Percentiles rank a stretch among this genome's conserved stretches.
phyloP scores from a whole-genome alignment of 2,113 vertebrate species.

The Etheostoma cragini region DNA sequence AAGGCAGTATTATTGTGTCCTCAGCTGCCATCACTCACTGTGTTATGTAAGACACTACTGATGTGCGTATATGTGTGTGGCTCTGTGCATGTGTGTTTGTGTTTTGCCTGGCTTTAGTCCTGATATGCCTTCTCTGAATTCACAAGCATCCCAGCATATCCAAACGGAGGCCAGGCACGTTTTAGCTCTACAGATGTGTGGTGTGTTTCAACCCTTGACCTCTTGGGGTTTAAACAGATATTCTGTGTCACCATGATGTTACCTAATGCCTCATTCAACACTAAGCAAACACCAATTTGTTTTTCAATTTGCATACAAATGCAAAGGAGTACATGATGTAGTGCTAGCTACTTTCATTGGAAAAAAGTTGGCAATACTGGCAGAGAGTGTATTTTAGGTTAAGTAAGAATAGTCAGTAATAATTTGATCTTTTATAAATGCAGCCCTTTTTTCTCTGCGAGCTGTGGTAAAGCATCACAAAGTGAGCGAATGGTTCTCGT shows the following conservation, averaged over 20 bases:
- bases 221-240: neutral
- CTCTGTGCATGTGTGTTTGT: neutral
- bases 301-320: too few relatives aligned
- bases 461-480: conserved; percentile 32
- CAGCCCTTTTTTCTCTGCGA: conserved; percentile 43
- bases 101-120: conserved; percentile 9
- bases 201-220: neutral
- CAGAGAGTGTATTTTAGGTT: conserved; percentile 48
- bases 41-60: conserved; percentile 72
- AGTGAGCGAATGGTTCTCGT: conserved; percentile 54
- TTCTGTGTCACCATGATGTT: too few relatives aligned
- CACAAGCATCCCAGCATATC: conserved; percentile 3
- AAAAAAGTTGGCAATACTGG: too few relatives aligned
- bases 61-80: conserved; percentile 21
- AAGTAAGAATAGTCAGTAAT: conserved; percentile 62
- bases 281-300: too few relatives aligned
- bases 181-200: neutral
- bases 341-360: too few relatives aligned
- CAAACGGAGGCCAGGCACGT: neutral
- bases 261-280: too few relatives aligned
- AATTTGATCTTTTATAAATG: conserved; percentile 66
- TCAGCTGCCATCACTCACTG: conserved; percentile 78
- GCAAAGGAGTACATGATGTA: too few relatives aligned
- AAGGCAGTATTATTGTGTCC: conserved; percentile 75
- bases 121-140: conserved; percentile 16